Conservation (phyloP, 2,797 vertebrate genomes). For the Microctenopoma stevenorrisi region DNA sequence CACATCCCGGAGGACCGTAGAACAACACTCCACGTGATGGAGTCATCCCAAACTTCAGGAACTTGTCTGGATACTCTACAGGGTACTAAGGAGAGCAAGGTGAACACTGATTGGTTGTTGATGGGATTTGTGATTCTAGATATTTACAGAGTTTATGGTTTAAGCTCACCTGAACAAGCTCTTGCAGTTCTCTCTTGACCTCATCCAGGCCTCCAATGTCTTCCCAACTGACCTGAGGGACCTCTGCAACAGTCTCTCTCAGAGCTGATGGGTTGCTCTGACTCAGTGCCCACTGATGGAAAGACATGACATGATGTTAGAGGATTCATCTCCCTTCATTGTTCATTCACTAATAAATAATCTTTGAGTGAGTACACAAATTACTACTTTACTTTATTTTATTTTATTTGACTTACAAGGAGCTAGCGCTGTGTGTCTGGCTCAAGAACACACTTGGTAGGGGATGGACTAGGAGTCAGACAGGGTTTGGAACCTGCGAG, state of each 20-base stretch:
- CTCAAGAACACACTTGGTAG: too few relatives aligned
- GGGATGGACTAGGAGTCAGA: too few relatives aligned
- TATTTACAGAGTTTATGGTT: not conserved
- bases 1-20: constrained; percentile 96
- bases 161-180: constrained; percentile 90
- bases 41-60: constrained; percentile 97
- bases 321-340: not conserved
- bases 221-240: constrained; percentile 95
- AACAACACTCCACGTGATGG: constrained; percentile 95
- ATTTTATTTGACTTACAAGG: too few relatives aligned
- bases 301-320: not conserved
- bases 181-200: constrained; percentile 95
- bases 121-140: not conserved
- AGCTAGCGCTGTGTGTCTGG: too few relatives aligned
- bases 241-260: constrained; percentile 93
- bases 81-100: constrained; percentile 85
- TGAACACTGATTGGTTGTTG: not conserved
- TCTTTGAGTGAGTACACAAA: not conserved
- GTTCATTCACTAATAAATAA: constrained; percentile 3
- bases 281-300: constrained; percentile 91
- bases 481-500: too few relatives aligned
- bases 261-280: constrained; percentile 97
- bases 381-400: too few relatives aligned
- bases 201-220: constrained; percentile 94
- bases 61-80: constrained; percentile 97